phyloP scores from a whole-genome alignment of 2,888 invertebrate species.

The Myopa tessellatipennis region DNA sequence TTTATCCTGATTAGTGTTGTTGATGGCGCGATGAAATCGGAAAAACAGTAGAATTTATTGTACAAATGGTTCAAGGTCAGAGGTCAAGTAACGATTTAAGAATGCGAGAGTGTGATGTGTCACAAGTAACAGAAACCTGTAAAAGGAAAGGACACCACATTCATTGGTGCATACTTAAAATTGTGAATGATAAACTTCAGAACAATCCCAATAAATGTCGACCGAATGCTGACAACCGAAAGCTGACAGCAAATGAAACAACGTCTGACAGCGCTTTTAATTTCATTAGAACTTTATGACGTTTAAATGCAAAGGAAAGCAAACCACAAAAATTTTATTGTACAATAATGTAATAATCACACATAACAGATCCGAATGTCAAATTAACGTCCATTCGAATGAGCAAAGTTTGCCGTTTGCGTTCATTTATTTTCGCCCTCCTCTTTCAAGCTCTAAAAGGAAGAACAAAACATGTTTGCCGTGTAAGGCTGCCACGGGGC shows the following conservation, averaged over 20 bases:
- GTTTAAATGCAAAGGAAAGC: background rate
- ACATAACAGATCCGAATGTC: constrained; percentile 48
- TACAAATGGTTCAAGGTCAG: background rate
- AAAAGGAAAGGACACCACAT: too few relatives aligned
- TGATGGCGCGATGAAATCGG: constrained; percentile 26
- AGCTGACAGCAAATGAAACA: constrained; percentile 9
- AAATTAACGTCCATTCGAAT: constrained; percentile 47
- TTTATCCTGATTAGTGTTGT: constrained; percentile 12
- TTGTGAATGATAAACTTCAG: too few relatives aligned
- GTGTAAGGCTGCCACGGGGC: background rate
- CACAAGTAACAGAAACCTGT: too few relatives aligned
- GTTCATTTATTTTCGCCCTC: constrained; percentile 7
- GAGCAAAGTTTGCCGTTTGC: constrained; percentile 29
- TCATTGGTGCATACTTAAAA: too few relatives aligned
- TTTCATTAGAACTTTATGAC: constrained; percentile 37
- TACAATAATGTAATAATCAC: constrained; percentile 43
- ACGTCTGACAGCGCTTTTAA: constrained; percentile 30
- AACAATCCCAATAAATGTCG: background rate
- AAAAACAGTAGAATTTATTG: constrained; percentile 31
- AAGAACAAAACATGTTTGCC: background rate
- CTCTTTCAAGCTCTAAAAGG: background rate
- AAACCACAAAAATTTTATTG: background rate
- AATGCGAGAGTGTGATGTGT: too few relatives aligned
- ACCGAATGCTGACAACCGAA: constrained; percentile 12
- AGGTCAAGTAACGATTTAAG: too few relatives aligned